Conservation (phyloP, 2,113 vertebrate species). For the Seriola rivoliana region DNA sequence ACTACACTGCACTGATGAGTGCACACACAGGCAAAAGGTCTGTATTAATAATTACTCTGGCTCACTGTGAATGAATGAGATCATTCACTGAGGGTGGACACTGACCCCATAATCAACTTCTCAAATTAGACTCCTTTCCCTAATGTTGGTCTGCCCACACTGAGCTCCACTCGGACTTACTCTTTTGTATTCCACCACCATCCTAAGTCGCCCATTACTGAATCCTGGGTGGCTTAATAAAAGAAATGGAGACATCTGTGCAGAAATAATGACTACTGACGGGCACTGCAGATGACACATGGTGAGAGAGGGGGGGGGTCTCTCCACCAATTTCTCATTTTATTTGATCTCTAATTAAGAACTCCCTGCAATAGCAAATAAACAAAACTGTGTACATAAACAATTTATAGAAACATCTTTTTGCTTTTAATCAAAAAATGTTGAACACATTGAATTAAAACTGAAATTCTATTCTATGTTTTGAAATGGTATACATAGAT, state of each 20-base stretch:
- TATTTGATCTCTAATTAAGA: constrained; percentile 24
- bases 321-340: constrained; percentile 7
- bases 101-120: constrained; percentile 55
- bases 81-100: constrained; percentile 20
- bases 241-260: constrained; percentile 67
- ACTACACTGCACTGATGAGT: constrained; percentile 41
- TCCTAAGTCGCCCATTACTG: constrained; percentile 52
- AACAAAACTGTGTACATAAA: background rate
- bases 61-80: constrained; percentile 52
- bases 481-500: background rate
- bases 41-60: constrained; percentile 56
- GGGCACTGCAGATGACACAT: constrained; percentile 23
- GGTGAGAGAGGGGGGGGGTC: background rate
- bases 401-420: background rate
- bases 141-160: constrained; percentile 25
- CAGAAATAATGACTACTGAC: constrained; percentile 55
- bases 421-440: background rate
- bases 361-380: background rate
- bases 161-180: constrained; percentile 15
- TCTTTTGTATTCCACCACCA: constrained; percentile 40
- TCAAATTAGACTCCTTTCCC: constrained; percentile 54
- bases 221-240: constrained; percentile 64
- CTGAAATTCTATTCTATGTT: background rate
- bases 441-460: background rate
- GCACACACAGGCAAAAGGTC: constrained; percentile 40